Percentiles rank a stretch among this genome's conserved stretches.
Conservation (phyloP, 2,888 invertebrate genomes). For the Coecobrya sp. region DNA sequence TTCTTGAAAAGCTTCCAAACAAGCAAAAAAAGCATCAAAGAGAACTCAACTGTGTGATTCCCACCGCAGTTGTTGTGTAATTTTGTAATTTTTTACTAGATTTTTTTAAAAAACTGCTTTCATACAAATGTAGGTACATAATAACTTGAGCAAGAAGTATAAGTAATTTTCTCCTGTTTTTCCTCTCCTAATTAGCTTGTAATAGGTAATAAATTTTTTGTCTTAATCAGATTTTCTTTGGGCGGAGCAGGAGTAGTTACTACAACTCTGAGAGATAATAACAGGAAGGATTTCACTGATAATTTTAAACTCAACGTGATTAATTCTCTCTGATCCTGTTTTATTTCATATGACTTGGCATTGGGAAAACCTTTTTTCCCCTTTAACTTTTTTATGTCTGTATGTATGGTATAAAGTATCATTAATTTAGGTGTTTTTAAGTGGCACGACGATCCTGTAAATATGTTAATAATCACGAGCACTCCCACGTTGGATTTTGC, state of each 20-base stretch:
- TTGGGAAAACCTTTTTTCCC: constrained; percentile 9
- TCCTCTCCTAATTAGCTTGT: constrained; percentile 82
- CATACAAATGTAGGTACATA: background rate
- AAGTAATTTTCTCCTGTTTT: constrained; percentile 79
- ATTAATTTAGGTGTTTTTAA: constrained; percentile 55
- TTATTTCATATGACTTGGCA: constrained; percentile 8
- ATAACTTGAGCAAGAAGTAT: constrained; percentile 9
- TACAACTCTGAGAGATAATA: constrained; percentile 32
- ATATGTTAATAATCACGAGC: constrained; percentile 40
- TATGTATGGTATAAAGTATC: background rate
- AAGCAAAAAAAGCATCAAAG: constrained; percentile 35
- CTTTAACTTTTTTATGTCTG: background rate
- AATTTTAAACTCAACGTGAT: constrained; percentile 63
- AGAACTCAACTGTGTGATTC: constrained; percentile 61
- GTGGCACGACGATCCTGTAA: background rate
- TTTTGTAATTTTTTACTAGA: background rate
- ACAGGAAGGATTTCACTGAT: constrained; percentile 71
- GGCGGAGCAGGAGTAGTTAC: background rate
- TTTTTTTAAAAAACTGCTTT: constrained; percentile 8
- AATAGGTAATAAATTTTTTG: constrained; percentile 82
- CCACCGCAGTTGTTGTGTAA: constrained; percentile 40
- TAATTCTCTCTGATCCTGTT: constrained; percentile 67
- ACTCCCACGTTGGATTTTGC: constrained; percentile 60
- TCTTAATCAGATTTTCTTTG: constrained; percentile 65
- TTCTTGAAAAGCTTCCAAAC: constrained; percentile 55